Evolutionary conservation across 2,797 vertebrate species (phyloP), one percentile per base, ranked within the genome.

Genomic region (Pangasius djambal): DNA sequence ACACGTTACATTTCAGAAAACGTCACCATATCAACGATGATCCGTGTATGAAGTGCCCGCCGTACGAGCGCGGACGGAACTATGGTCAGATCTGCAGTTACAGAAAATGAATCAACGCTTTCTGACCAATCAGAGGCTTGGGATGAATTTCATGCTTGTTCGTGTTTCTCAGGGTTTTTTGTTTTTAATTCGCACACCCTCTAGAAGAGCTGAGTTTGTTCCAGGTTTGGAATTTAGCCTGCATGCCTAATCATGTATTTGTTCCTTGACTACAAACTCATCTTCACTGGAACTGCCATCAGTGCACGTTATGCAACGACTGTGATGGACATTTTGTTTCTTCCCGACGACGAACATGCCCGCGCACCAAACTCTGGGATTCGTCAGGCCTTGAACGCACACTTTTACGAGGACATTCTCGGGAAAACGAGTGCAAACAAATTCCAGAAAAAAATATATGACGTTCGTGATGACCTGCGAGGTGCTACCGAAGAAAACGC

Each of bases 1-100:
- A 28, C 10, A 28, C 3, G 61, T n/a, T 65, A n/a, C 28, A 28
- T 28, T 10, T 12, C 25, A 65, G 61, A 65, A 65, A 65, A 28
- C 61, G 1, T 61, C 25, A 65, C 25, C 9, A 0, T 31, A 16
- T 67, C 31, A 67, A 31, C 13, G 16, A 6, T 2, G 22, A 6
- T 3, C 0, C 1, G 6, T 6, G n/a, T n/a, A 4, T 0, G 28
- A 9, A 12, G 63, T 10, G 4, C 28, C 10, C 28, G 10, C 63
- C 28, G 3, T n/a, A 67, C 4, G 10, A 31, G n/a, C 28, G 15
- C 1, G 4, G 63, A 65, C 1, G 15, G 2, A 37, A 16, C 34
- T 5, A 18, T 0, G 6, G 67, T 16, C 31, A 37, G 31, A 70
- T 16, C 31, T 18, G 12, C 69, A 3, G 6, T 37, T 20, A 72